phyloP scores from a whole-genome alignment of 2,113 vertebrate genomes.

The Rissa tridactyla region DNA sequence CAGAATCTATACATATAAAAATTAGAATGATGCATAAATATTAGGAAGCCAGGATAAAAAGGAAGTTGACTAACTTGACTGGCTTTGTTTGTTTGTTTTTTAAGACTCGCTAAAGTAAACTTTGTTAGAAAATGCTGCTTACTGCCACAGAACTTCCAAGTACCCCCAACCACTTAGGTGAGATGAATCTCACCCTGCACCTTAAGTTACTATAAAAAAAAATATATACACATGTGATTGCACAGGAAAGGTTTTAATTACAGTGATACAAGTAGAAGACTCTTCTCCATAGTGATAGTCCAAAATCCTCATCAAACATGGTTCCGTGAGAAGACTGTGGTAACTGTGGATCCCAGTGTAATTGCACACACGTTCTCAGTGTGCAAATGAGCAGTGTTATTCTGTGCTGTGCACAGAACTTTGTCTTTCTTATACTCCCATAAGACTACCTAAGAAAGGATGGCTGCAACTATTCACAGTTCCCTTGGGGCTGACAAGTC shows the following conservation, averaged over 20 bases:
- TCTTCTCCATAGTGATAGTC: neutral
- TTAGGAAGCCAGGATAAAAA: neutral
- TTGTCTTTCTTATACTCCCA: neutral
- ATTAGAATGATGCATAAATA: neutral
- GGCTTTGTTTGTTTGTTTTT: neutral
- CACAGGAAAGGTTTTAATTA: neutral
- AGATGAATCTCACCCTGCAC: neutral
- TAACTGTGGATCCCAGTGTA: neutral
- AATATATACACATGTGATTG: neutral
- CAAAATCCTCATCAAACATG: neutral
- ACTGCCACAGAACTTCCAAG: neutral
- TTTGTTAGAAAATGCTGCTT: neutral
- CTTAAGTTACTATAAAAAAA: neutral
- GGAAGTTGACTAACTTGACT: neutral
- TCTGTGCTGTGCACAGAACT: neutral
- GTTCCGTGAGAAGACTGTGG: neutral
- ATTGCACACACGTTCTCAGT: neutral
- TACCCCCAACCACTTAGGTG: neutral
- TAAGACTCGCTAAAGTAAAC: neutral
- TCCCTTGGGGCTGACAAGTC: neutral
- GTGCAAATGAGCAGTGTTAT: neutral
- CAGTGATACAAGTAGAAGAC: neutral
- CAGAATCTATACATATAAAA: neutral
- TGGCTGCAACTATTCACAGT: neutral
- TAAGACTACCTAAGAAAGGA: neutral